phyloP scores from a whole-genome alignment of 2,113 vertebrate genomes.

The Nanorana parkeri region DNA sequence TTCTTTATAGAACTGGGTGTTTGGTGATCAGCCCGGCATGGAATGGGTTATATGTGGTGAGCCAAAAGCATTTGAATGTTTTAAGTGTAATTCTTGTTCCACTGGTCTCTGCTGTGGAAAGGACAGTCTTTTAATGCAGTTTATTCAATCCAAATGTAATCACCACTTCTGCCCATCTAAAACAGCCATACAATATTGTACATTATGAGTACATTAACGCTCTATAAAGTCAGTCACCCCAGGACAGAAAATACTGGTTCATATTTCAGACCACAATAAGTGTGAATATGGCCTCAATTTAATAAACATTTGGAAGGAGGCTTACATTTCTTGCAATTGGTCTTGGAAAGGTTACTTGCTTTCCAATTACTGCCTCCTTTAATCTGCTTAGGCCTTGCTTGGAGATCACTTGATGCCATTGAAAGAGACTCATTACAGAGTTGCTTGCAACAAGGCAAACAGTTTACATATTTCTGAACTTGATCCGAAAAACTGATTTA shows the following conservation, averaged over 20 bases:
- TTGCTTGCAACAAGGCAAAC: constrained; percentile 77
- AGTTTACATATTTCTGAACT: constrained; percentile 91
- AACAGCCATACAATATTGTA: constrained; percentile 86
- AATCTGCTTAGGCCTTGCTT: constrained; percentile 83
- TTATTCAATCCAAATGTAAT: constrained; percentile 94
- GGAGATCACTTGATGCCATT: constrained; percentile 81
- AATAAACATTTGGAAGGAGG: constrained; percentile 96
- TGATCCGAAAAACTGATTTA: constrained; percentile 87
- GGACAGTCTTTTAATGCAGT: constrained; percentile 84
- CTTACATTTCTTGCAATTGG: constrained; percentile 92
- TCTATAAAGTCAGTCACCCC: constrained; percentile 89
- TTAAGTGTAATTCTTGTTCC: constrained; percentile 82
- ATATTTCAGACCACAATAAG: constrained; percentile 89
- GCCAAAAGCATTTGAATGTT: constrained; percentile 71
- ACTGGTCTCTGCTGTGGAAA: constrained; percentile 79
- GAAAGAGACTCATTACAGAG: constrained; percentile 62
- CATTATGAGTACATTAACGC: constrained; percentile 88
- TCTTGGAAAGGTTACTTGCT: constrained; percentile 87
- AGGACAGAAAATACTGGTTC: constrained; percentile 94
- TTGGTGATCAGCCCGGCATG: constrained; percentile 5
- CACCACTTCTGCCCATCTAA: constrained; percentile 87
- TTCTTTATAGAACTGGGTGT: neutral
- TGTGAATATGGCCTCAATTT: constrained; percentile 97
- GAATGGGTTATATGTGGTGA: constrained; percentile 52
- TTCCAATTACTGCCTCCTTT: constrained; percentile 89